Percentiles rank a stretch among this genome's conserved stretches.
Evolutionary conservation across 1,140 invertebrate species (phyloP).

Genomic region (Diplogasteroides magnus): DNA sequence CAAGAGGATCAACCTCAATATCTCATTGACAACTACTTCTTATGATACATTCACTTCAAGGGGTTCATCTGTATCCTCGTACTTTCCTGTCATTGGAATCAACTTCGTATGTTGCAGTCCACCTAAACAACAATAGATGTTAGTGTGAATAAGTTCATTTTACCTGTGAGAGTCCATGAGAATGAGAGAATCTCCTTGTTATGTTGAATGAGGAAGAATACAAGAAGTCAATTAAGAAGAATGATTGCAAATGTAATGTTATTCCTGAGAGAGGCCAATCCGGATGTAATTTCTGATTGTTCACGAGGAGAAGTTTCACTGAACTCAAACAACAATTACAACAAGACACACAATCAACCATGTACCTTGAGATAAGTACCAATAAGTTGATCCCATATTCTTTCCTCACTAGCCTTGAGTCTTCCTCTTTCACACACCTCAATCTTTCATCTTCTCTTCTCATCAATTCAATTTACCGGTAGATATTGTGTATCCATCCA

Average conservation of each 20-base stretch:
- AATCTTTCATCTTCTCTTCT: no score
- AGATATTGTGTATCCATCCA: no score
- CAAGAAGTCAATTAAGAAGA: constrained; percentile 61
- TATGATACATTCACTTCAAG: no score
- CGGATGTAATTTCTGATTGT: constrained; percentile 53
- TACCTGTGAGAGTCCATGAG: constrained; percentile 41
- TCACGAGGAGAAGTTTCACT: constrained; percentile 36
- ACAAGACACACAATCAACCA: not conserved
- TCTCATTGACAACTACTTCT: no score
- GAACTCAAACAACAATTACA: constrained; percentile 31
- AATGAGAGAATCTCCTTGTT: constrained; percentile 56
- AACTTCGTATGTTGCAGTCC: constrained; percentile 55
- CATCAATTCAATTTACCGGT: no score
- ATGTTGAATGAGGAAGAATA: constrained; percentile 58
- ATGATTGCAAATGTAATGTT: constrained; percentile 60
- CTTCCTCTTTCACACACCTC: constrained; percentile 38
- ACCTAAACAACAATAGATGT: no score
- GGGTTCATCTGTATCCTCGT: constrained; percentile 45
- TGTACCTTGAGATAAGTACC: constrained; percentile 46
- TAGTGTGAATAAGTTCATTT: no score
- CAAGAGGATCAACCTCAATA: constrained; percentile 59
- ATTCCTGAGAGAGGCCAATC: constrained; percentile 58
- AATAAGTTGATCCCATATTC: constrained; percentile 51
- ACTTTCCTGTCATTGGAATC: constrained; percentile 48
- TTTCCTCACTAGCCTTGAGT: constrained; percentile 39